Evolutionary conservation across 2,888 invertebrate species (phyloP).

Genomic region (Mesorhabditis belari): DNA sequence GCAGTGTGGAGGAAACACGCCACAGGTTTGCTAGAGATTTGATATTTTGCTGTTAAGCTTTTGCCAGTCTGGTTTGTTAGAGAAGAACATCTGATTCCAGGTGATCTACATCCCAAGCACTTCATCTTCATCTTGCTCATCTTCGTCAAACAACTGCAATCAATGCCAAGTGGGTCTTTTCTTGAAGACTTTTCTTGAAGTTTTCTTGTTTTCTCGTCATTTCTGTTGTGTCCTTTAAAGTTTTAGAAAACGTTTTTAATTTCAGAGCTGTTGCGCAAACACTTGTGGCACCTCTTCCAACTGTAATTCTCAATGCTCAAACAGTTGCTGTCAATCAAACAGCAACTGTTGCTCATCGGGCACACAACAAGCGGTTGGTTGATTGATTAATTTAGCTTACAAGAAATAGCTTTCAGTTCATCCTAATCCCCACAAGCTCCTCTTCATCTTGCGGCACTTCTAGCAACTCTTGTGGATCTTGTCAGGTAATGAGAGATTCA

Average conservation of each 20-base stretch:
- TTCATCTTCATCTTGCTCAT: neutral
- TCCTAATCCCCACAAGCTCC: neutral
- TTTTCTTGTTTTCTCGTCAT: too few species aligned
- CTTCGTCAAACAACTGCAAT: neutral
- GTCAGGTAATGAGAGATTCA: too few species aligned
- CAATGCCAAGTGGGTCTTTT: neutral
- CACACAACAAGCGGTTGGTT: neutral
- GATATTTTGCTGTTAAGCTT: too few species aligned
- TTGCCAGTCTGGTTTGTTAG: too few species aligned
- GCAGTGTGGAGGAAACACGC: neutral
- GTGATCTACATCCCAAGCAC: neutral
- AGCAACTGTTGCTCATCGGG: neutral
- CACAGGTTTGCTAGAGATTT: too few species aligned
- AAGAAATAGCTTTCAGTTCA: neutral
- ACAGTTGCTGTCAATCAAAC: neutral
- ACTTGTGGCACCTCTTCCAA: neutral
- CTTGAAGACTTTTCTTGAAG: too few species aligned
- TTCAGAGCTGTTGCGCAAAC: neutral
- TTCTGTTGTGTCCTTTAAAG: neutral
- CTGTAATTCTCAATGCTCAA: neutral
- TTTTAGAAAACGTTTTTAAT: neutral
- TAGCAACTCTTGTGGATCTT: neutral
- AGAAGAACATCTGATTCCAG: neutral
- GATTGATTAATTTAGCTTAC: neutral
- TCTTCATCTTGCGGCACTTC: neutral